These are phyloP conservation scores for Paramuricea clavata DNA, from an alignment of 92 coral and sea anemone species.

Conservation along the genomic window DNA sequence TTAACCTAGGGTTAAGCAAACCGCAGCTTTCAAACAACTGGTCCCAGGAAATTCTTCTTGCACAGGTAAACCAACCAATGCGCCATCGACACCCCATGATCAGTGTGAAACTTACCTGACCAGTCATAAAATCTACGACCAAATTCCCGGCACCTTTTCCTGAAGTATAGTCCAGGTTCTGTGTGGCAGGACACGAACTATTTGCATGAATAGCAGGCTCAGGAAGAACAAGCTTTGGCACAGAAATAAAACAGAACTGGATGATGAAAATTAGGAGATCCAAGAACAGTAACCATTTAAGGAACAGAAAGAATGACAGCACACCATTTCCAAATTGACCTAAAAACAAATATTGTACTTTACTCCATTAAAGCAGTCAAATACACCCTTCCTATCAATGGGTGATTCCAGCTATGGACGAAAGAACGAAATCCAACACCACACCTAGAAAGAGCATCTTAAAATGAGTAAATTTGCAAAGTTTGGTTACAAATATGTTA, in stretches of 20 bases:
- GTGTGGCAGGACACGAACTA: conserved; percentile 29
- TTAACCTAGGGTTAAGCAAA: too few species aligned
- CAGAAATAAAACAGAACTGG: conserved; percentile 82
- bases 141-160: conserved; percentile 44
- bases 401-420: too few species aligned
- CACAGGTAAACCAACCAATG: too few species aligned
- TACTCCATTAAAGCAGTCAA: too few species aligned
- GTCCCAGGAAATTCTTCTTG: too few species aligned
- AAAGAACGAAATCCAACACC: too few species aligned
- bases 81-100: too few species aligned
- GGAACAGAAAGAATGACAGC: conserved; percentile 90
- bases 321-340: conserved; percentile 99
- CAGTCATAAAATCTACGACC: conserved; percentile 85
- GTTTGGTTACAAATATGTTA: too few species aligned
- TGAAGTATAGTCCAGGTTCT: conserved; percentile 44
- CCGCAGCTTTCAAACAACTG: too few species aligned
- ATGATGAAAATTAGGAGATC: conserved; percentile 82
- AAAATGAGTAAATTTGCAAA: too few species aligned
- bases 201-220: conserved; percentile 21
- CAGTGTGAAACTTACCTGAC: conserved; percentile 75
- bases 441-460: too few species aligned
- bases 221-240: conserved; percentile 74
- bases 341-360: conserved; percentile 39
- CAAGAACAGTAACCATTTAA: conserved; percentile 94
- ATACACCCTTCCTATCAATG: too few species aligned